Base-by-base conservation (phyloP, 2,113 vertebrate genomes). In the Ceyx cyanopectus region DNA sequence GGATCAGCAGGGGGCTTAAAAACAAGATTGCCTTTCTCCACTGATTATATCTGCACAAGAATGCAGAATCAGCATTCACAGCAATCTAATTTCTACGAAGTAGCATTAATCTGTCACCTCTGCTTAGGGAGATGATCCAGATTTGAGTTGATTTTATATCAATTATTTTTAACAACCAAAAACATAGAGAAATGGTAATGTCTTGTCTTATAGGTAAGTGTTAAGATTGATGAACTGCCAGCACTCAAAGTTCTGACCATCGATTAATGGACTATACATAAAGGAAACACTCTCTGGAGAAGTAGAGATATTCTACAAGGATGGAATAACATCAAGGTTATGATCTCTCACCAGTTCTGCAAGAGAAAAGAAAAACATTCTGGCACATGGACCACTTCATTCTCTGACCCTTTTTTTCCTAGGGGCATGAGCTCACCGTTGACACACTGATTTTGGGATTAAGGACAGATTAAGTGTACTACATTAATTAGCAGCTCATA, bases 161-260 rank as follows among this genome's bases (percentile, higher is more conserved):
- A 91, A 63, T 56, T 84, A 81, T 54, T 58, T 89, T 96, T 50
- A 89, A 81, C 57, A 81, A 75, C 40, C 27, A 51, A 72, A 88
- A 87, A 1, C 22, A 68, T 2, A 48, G 48, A 89, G 34, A 82
- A 80, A 82, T n/a, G 19, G 4, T n/a, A 87, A 84, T 73, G 70
- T 68, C 50, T 87, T 48, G 23, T 65, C 61, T 57, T 68, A 69
- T 0, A 90, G n/a, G 45, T 74, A 67, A 80, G 57, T 3, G 30
- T 92, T 92, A 76, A 88, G 87, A 11, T n/a, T 68, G 48, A 72
- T 85, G 67, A 73, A 72, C 63, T 77, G 62, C 46, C 56, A 56
- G 34, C 48, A 63, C 56, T 87, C 67, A 57, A 30, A 61, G 79
- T 21, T 81, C 65, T 88, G 68, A 74, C 50, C 74, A 32, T 62